A percentile compares a stretch with the other conserved stretches of the same genome.
phyloP scores from a whole-genome alignment of 2,113 vertebrate genomes.

The Indri indri region DNA sequence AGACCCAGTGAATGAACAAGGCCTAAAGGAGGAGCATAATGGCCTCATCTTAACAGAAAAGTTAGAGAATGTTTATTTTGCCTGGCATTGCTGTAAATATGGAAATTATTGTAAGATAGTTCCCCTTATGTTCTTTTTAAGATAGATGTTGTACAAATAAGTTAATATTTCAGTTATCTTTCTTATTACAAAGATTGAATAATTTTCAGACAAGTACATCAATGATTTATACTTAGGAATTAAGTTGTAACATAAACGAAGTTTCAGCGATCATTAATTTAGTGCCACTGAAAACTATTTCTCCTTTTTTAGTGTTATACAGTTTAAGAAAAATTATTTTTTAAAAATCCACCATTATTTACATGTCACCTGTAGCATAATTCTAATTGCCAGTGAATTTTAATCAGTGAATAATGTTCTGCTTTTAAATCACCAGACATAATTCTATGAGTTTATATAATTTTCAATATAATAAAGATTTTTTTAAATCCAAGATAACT shows the following conservation, averaged over 20 bases:
- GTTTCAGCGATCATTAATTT: neutral
- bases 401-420: constrained; percentile 20
- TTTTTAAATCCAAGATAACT: neutral
- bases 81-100: neutral
- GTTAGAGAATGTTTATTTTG: neutral
- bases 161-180: constrained; percentile 47
- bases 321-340: neutral
- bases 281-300: constrained; percentile 32
- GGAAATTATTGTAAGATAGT: constrained; percentile 39
- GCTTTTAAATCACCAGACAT: constrained; percentile 33
- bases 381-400: constrained; percentile 33
- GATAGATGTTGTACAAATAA: constrained; percentile 5
- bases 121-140: neutral
- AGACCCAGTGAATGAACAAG: neutral
- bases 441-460: constrained; percentile 15
- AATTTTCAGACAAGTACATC: constrained; percentile 35
- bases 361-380: constrained; percentile 20
- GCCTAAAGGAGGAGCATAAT: neutral
- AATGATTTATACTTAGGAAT: constrained; percentile 25
- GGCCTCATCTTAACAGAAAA: neutral
- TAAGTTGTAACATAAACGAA: neutral
- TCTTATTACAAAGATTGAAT: neutral
- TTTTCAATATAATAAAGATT: constrained; percentile 19
- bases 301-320: neutral
- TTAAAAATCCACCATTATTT: neutral